Evolutionary conservation across 2,113 vertebrate genomes (phyloP), one percentile per base, ranked within the genome.

Genomic region (Pedionomus torquatus): DNA sequence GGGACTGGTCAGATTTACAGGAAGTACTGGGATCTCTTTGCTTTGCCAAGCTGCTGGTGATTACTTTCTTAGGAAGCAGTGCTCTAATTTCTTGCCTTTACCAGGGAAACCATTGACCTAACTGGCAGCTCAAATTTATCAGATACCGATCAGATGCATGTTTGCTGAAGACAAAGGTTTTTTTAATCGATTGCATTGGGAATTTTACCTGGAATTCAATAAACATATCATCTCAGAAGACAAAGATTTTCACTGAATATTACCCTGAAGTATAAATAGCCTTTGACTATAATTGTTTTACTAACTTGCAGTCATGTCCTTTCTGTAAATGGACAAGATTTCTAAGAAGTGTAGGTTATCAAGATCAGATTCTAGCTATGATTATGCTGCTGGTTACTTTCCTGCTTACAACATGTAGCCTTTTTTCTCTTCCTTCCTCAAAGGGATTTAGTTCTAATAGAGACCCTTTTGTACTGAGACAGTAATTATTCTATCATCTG

Each of bases 141-240:
- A 69, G 63, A 19, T 57, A 12, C 82, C 15, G 57, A 72, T 90
- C 75, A 93, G 82, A 83, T 35, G n/a, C 33, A 52, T 1, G 2
- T 61, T 72, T 52, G n/a, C 44, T 54, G 61, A 91, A 83, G 54
- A 69, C 20, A 57, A 83, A 48, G 26, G 41, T 60, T 8, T 51
- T 93, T 58, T 82, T 85, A 28, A 84, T 84, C 65, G 80, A 11
- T 52, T 66, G 31, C 25, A 46, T 6, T 39, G 51, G 64, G 72
- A 89, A 57, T 96, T 93, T 69, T 57, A 91, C 78, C 52, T 72
- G 74, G 49, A 89, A 85, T 79, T 91, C 91, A 57, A 84, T 66
- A 49, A 11, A 35, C 14, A 39, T 8, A 4, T 0, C 0, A 46
- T 75, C 51, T 89, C 69, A 78, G 65, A 60, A 87, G 55, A 44